These are phyloP conservation scores for Drosophila sordidula DNA, from an alignment of 2,888 invertebrate species.

Conservation along the genomic window DNA sequence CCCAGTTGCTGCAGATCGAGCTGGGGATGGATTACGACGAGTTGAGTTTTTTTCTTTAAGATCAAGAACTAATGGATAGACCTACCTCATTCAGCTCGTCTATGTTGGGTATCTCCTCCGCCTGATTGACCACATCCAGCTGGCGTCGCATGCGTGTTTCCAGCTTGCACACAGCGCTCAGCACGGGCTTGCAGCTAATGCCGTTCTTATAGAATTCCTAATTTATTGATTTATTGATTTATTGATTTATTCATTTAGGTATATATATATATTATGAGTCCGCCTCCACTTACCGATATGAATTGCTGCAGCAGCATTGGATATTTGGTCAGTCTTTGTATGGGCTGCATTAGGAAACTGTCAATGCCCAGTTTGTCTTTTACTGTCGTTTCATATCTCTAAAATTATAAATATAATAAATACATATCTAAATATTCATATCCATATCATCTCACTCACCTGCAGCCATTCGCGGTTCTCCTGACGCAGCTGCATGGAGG, in stretches of 20 bases:
- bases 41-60: neutral
- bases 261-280: neutral
- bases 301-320: conserved; percentile 84
- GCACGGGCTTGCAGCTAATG: conserved; percentile 84
- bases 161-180: conserved; percentile 83
- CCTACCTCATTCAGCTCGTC: conserved; percentile 83
- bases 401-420: neutral
- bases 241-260: neutral
- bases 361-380: conserved; percentile 85
- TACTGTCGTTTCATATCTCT: conserved; percentile 81
- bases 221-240: neutral
- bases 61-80: neutral
- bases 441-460: conserved; percentile 47
- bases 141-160: conserved; percentile 84
- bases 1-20: conserved; percentile 82
- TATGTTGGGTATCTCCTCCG: conserved; percentile 83
- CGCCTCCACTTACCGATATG: conserved; percentile 76
- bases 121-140: conserved; percentile 83
- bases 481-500: conserved; percentile 83
- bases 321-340: conserved; percentile 85
- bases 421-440: neutral
- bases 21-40: conserved; percentile 43
- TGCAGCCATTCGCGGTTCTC: conserved; percentile 82
- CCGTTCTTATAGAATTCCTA: conserved; percentile 83
- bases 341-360: conserved; percentile 85